Evolutionary conservation across 1,140 invertebrate genomes (phyloP), one percentile per base, ranked within the genome.

Genomic region (Alviniconcha marisindica): DNA sequence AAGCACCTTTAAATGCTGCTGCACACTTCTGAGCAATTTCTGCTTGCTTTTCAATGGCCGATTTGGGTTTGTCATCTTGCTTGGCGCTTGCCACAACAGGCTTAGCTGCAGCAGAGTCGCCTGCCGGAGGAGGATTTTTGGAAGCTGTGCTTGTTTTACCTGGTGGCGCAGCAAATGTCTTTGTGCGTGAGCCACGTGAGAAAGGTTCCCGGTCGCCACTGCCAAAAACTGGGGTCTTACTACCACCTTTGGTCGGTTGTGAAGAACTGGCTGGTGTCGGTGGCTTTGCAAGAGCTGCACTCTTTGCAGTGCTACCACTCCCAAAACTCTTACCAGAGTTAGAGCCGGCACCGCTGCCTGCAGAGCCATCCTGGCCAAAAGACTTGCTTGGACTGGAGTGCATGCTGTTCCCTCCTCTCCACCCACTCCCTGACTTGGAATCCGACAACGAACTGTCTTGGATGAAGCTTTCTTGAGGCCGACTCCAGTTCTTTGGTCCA

Each of bases 121-220:
- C 69, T 18, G 36, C 36, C 36, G 18, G 31, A 15, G 14, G 4
- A 31, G 3, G 33, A 0, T 31, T 71, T 21, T 28, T 66, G 0
- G 54, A n/a, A 60, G 54, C 54, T 66, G 63, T 5, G 14, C 24
- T 31, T 12, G 69, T 4, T 71, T 71, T 71, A 24, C 36, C 21
- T 42, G 10, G 33, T 1, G 69, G n/a, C 14, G 28, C n/a, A 1
- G 73, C 4, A 36, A 76, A 76, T 2, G 73, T 40, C 21, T 76
- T 76, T 76, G 4, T 42, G 0, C 40, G 40, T 15, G 73, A 28
- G 18, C 73, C 73, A 24, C 40, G 73, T 28, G 10, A 12, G 18
- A 76, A 76, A 12, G 73, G 73, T 51, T 76, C 73, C 10, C 73
- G 40, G 36, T 76, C 73, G 31, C 73, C 73, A 24, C 73, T 76